Base-by-base conservation (phyloP, 2,113 vertebrate genomes). In the Calypte anna region DNA sequence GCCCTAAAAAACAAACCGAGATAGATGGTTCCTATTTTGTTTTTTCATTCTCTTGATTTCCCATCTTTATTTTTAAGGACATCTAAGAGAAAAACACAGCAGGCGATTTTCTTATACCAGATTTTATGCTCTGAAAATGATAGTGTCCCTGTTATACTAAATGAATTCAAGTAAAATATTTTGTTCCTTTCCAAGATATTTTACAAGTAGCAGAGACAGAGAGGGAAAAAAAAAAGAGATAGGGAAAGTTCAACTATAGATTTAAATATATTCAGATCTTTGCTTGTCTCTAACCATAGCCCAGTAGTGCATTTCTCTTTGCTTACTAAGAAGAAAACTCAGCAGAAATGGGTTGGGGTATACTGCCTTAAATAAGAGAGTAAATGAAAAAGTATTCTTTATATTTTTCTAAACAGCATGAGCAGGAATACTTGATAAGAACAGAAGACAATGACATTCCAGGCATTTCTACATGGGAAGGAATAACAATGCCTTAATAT, bases 41-140 rank as follows among this genome's bases (percentile, higher is more conserved):
- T 93, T 76, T 67, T 58, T 48, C 58, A 50, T 82, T 93, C 36
- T 66, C 55, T 85, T 88, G 72, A 88, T 82, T 89, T 86, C 51
- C 20, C n/a, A 48, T 51, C 68, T 92, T 80, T 91, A 88, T 88
- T 93, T 95, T 88, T 93, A 85, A 90, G 74, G 54, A 63, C 53
- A 72, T 77, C 53, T 58, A 66, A 86, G 57, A 92, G 75, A 40
- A 78, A 94, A 95, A 92, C 67, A 82, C 63, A 94, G 82, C 82
- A 94, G 69, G 75, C 85, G 58, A 66, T 50, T 91, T 81, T 90
- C 59, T 86, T 84, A 51, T 50, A 92, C 66, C 31, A 79, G 31
- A 83, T 90, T 86, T 82, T 96, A 69, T 86, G 22, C 46, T 94
- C 76, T 88, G 51, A 75, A 88, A 94, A 78, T 75, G 14, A 66